Conservation (phyloP, 1,140 invertebrate species). For the Phocides pigmalion region DNA sequence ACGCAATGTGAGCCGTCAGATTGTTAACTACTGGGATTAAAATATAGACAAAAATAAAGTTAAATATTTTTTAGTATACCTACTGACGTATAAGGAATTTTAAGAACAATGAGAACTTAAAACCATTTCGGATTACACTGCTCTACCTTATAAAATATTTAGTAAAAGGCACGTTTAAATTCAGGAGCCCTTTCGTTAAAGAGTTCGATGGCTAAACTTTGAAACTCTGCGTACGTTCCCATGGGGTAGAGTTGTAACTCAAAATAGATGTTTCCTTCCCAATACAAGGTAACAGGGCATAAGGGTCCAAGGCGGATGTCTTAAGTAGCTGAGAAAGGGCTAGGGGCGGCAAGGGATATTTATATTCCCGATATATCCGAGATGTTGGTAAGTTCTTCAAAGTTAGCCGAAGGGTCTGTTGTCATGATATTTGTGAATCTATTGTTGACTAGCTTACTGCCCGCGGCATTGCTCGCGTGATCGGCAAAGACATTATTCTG, state of each 20-base stretch:
- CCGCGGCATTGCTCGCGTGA: background rate
- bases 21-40: too few relatives aligned
- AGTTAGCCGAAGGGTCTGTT: conserved; percentile 50
- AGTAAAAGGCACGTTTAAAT: conserved; percentile 16
- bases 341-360: conserved; percentile 54
- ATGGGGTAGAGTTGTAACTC: conserved; percentile 48
- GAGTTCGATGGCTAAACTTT: conserved; percentile 34
- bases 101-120: background rate
- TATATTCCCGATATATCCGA: conserved; percentile 62
- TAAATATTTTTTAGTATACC: too few relatives aligned
- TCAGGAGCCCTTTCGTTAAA: conserved; percentile 38
- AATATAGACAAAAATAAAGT: too few relatives aligned
- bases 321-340: conserved; percentile 60
- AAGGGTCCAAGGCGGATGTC: conserved; percentile 52
- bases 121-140: conserved; percentile 8
- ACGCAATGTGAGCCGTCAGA: too few relatives aligned
- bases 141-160: conserved; percentile 13
- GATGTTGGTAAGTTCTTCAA: conserved; percentile 46
- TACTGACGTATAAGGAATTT: too few relatives aligned
- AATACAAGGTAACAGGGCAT: conserved; percentile 52
- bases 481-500: too few relatives aligned
- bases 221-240: conserved; percentile 42
- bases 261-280: conserved; percentile 56
- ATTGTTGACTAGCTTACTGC: background rate
- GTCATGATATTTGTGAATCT: conserved; percentile 26